Percentiles rank a stretch among this genome's conserved stretches.
phyloP scores from a whole-genome alignment of 2,797 vertebrate genomes.

The Borostomias antarcticus region DNA sequence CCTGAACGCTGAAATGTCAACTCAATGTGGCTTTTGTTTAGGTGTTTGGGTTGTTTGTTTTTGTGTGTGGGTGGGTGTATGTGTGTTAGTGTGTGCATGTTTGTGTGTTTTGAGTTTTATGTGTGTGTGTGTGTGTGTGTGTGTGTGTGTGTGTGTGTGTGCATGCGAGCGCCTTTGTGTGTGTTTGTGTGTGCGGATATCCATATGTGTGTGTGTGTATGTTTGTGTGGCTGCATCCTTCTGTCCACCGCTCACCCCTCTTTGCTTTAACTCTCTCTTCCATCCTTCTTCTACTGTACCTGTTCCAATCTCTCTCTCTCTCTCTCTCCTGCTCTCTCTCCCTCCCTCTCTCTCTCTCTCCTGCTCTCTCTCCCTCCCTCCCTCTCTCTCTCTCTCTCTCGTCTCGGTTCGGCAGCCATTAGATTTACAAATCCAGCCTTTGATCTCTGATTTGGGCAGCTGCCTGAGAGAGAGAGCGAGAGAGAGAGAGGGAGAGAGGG shows the following conservation, averaged over 20 bases:
- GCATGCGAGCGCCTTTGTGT: neutral
- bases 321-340: conserved; percentile 24
- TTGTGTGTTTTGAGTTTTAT: neutral
- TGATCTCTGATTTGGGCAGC: conserved; percentile 93
- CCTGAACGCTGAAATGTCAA: neutral
- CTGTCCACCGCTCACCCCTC: neutral
- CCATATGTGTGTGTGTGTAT: neutral
- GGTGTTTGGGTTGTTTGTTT: neutral
- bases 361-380: conserved; percentile 32
- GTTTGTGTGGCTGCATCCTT: neutral
- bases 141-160: neutral
- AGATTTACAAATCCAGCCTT: conserved; percentile 99
- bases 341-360: neutral
- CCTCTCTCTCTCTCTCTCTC: conserved; percentile 70
- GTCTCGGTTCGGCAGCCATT: conserved; percentile 94
- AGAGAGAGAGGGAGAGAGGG: conserved; percentile 52
- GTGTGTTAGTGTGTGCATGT: neutral
- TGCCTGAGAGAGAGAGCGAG: conserved; percentile 77
- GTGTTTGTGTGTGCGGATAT: neutral
- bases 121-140: neutral
- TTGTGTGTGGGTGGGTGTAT: neutral
- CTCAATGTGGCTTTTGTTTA: neutral
- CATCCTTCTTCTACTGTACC: neutral
- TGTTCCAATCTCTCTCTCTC: neutral
- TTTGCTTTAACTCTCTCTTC: neutral